Conservation (phyloP, 2,797 vertebrate species). For the Paguma larvata region DNA sequence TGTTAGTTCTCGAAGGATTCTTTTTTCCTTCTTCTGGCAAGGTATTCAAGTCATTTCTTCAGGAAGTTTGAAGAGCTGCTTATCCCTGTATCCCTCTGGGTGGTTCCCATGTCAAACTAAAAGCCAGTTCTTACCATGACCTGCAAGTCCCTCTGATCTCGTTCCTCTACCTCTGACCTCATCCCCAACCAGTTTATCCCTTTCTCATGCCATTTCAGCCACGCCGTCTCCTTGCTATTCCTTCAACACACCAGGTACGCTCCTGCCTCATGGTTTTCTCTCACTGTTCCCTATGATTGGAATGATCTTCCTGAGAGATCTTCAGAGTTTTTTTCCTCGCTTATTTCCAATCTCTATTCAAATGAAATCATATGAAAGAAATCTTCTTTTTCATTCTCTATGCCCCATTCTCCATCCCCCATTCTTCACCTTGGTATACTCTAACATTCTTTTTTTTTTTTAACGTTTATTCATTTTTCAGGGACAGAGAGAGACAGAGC, state of each 20-base stretch:
- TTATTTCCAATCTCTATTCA: not conserved
- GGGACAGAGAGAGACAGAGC: too few relatives aligned
- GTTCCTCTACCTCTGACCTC: not conserved
- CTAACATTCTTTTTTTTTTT: too few relatives aligned
- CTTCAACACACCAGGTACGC: not conserved
- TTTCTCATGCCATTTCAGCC: not conserved
- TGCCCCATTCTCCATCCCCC: not conserved
- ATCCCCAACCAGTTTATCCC: not conserved
- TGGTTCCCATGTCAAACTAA: not conserved
- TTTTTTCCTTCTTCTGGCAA: not conserved
- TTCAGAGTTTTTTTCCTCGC: not conserved
- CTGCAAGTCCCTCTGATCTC: not conserved
- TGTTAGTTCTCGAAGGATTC: not conserved
- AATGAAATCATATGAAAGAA: not conserved
- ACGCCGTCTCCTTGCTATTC: not conserved
- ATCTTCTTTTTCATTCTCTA: not conserved
- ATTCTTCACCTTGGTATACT: not conserved
- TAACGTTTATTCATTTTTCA: too few relatives aligned
- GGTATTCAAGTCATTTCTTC: not conserved
- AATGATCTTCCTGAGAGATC: not conserved
- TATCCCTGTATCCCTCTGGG: not conserved
- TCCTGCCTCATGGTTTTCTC: not conserved
- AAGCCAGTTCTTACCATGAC: not conserved
- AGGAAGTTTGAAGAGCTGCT: not conserved
- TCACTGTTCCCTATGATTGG: not conserved